Evolutionary conservation across 2,797 vertebrate species (phyloP).

Genomic region (Macropus fuliginosus): DNA sequence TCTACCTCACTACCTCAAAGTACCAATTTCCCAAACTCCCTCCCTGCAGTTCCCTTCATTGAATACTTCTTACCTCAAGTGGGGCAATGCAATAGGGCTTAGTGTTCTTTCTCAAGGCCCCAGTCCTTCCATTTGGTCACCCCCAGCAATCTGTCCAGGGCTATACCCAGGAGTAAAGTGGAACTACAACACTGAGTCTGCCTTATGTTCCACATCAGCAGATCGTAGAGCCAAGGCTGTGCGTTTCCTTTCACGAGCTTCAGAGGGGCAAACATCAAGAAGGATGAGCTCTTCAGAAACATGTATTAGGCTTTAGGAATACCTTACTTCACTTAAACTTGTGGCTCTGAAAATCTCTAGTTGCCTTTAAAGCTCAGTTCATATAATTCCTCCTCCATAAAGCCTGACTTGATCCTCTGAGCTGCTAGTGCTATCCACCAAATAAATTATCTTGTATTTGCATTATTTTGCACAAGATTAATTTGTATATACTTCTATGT

Average conservation of each 20-base stretch:
- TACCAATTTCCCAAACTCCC: not conserved
- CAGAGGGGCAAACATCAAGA: not conserved
- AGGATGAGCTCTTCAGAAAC: not conserved
- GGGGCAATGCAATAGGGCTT: not conserved
- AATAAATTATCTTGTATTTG: not conserved
- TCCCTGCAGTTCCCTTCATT: not conserved
- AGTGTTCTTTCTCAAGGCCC: not conserved
- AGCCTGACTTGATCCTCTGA: not conserved
- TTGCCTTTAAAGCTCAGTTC: not conserved
- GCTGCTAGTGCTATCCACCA: not conserved
- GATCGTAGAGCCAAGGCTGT: not conserved
- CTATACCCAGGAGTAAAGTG: not conserved
- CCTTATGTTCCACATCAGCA: not conserved
- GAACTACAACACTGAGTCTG: not conserved
- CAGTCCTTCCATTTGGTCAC: not conserved
- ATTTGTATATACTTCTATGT: not conserved
- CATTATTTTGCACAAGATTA: not conserved
- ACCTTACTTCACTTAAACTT: not conserved
- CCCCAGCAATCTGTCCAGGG: not conserved
- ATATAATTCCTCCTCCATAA: not conserved
- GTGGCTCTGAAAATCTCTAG: not conserved
- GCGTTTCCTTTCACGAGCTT: not conserved
- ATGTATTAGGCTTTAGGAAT: not conserved
- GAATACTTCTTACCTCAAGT: not conserved
- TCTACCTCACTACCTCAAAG: not conserved